phyloP scores from a whole-genome alignment of 2,888 invertebrate genomes.

The Hemistola chrysoprasaria region DNA sequence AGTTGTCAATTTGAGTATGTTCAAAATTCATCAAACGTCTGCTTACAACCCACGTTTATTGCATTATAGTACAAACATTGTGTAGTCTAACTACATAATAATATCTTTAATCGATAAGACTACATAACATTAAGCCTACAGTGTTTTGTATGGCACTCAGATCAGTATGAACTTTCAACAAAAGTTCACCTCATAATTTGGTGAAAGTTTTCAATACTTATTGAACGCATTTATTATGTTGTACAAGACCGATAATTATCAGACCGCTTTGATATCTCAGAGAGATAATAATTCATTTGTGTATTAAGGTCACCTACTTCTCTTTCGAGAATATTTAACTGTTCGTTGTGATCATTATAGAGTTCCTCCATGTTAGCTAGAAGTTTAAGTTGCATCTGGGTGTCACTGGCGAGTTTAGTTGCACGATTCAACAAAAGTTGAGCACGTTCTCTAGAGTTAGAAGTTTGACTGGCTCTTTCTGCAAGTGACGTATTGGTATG shows the following conservation, averaged over 20 bases:
- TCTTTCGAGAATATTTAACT: conserved; percentile 81
- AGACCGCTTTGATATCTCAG: conserved; percentile 83
- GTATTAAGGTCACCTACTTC: conserved; percentile 84
- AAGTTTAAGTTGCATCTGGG: conserved; percentile 87
- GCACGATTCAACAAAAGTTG: conserved; percentile 90
- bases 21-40: conserved; percentile 11
- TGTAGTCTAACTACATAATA: conserved; percentile 57
- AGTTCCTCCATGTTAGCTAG: conserved; percentile 87
- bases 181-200: conserved; percentile 20
- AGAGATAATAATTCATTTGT: conserved; percentile 85
- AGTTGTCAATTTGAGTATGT: not conserved
- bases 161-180: conserved; percentile 30
- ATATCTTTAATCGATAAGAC: conserved; percentile 37
- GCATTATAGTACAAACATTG: conserved; percentile 44
- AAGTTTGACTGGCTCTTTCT: conserved; percentile 88
- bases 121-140: conserved; percentile 32
- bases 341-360: conserved; percentile 85
- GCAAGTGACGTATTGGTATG: conserved; percentile 87
- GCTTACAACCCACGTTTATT: conserved; percentile 38
- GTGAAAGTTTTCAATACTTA: conserved; percentile 3
- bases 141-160: conserved; percentile 52
- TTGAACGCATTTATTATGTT: conserved; percentile 47
- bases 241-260: conserved; percentile 84
- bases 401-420: conserved; percentile 90
- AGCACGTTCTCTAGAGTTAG: conserved; percentile 89